A percentile compares a stretch with the other conserved stretches of the same genome.
These are phyloP conservation scores for Cerceris rybyensis DNA, from an alignment of 2,888 invertebrate genomes.

Conservation along the genomic window DNA sequence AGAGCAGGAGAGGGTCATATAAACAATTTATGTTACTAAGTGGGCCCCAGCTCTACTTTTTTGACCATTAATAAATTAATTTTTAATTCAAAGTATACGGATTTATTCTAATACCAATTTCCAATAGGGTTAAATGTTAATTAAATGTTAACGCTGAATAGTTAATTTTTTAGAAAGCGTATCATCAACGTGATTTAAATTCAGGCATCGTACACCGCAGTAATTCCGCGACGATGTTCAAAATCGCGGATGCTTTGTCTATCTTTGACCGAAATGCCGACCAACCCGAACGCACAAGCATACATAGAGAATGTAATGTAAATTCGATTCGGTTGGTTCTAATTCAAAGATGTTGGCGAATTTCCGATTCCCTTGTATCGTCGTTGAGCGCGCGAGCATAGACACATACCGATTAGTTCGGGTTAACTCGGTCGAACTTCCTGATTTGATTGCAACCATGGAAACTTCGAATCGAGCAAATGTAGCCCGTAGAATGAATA, in stretches of 20 bases:
- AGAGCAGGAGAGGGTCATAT: too few species aligned
- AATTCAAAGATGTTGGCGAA: slow-evolving; percentile 48
- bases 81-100: too few species aligned
- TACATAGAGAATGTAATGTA: background rate
- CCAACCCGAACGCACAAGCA: slow-evolving; percentile 29
- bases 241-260: background rate
- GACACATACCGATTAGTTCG: slow-evolving; percentile 57
- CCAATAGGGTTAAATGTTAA: too few species aligned
- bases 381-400: slow-evolving; percentile 53
- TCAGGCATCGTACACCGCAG: too few species aligned
- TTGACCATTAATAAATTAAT: too few species aligned
- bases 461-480: slow-evolving; percentile 7
- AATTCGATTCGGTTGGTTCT: slow-evolving; percentile 41
- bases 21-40: too few species aligned
- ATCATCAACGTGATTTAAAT: background rate
- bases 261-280: slow-evolving; percentile 20
- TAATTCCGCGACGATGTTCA: background rate
- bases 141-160: too few species aligned
- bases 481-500: background rate
- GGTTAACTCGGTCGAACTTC: slow-evolving; percentile 35
- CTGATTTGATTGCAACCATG: slow-evolving; percentile 41
- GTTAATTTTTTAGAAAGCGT: too few species aligned
- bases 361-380: slow-evolving; percentile 60
- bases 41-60: too few species aligned
- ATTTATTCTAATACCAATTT: too few species aligned